Base-by-base conservation (phyloP, 2,888 invertebrate species). In the Alcis repandata region DNA sequence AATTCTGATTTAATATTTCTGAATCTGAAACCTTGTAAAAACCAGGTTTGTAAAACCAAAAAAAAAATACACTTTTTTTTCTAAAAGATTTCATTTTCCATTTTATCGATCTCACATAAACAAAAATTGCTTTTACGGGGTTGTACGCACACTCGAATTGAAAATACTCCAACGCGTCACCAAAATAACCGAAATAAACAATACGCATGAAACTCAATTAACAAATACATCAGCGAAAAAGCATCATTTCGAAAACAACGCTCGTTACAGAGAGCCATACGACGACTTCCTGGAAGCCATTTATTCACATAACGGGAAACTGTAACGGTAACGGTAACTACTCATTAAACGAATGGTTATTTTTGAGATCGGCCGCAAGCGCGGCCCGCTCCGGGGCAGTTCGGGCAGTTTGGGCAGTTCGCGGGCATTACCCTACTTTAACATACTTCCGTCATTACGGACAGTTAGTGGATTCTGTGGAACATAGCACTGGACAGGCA, bases 311-410 rank as follows among this genome's bases (percentile, higher is more conserved):
- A 57, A 69, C 45, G 56, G 68, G 53, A 59, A 64, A 58, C 53
- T 15, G 32, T 48, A 48, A 48, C 54, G 46, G 62, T 62, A 48
- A 58, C 65, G 59, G 46, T 64, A 67, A 64, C 63, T 59, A 64
- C 19, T 61, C 64, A 58, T 60, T 71, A 60, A 68, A 64, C 51
- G 63, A 62, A 62, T 53, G 63, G 60, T 61, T 67, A 58, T 63
- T 65, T 67, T 70, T 68, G 59, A 63, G 53, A 33, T 58, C 58
- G 40, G 40, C 43, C 27, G 49, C 49, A 22, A 52, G 33, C 57
- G 46, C 32, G 52, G 20, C 9, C 27, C 51, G 36, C 13, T 46
- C 2, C 22, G 8, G 38, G 27, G 22, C 27, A 33, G 27, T 54
- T 41, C 33, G 13, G 22, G 32, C 48, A 45, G 48, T 49, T 56